Evolutionary conservation across 2,113 vertebrate species (phyloP).

Genomic region (Hypanus sabinus): DNA sequence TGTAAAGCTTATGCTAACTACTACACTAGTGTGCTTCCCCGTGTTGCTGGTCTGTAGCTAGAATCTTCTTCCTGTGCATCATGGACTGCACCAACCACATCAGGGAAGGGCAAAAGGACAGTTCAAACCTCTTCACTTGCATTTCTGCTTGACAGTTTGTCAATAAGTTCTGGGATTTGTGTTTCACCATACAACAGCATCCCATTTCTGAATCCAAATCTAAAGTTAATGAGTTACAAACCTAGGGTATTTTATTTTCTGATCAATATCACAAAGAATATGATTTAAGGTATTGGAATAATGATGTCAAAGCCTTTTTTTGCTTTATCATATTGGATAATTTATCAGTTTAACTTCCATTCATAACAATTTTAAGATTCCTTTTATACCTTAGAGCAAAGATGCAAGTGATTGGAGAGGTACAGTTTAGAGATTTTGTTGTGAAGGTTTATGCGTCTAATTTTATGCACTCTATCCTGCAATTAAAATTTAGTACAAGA

Average conservation of each 20-base stretch:
- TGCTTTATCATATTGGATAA: not conserved
- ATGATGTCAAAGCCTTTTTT: not conserved
- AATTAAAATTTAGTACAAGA: not conserved
- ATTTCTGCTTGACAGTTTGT: not conserved
- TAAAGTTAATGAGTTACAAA: not conserved
- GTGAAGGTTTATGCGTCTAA: not conserved
- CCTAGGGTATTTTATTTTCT: not conserved
- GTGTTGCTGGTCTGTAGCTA: too few relatives aligned
- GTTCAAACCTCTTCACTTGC: not conserved
- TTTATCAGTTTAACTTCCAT: not conserved
- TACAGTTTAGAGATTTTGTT: not conserved
- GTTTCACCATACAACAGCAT: not conserved
- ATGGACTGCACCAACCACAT: not conserved
- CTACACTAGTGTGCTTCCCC: too few relatives aligned
- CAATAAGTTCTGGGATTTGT: not conserved
- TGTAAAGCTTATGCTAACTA: too few relatives aligned
- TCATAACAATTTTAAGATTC: not conserved
- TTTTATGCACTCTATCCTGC: not conserved
- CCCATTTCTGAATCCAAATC: not conserved
- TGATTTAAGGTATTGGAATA: not conserved
- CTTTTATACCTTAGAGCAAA: not conserved
- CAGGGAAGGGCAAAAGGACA: not conserved
- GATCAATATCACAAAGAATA: not conserved
- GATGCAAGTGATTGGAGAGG: not conserved
- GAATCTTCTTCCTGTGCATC: not conserved